phyloP scores from a whole-genome alignment of 2,888 invertebrate species.

The Drosophila mulleri region DNA sequence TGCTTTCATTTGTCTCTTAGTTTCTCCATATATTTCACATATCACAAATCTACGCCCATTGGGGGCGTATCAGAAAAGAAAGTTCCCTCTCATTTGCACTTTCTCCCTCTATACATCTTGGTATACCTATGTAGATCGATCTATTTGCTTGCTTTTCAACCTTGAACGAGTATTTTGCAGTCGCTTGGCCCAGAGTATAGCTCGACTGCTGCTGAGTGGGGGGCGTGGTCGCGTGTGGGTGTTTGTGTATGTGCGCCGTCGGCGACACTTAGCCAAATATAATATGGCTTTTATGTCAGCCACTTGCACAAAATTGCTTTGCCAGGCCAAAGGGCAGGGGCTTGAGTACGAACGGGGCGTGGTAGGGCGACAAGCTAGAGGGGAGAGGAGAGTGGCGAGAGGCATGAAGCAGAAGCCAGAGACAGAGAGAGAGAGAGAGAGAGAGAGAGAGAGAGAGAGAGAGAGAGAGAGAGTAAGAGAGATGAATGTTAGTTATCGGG shows the following conservation, averaged over 20 bases:
- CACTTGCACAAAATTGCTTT: constrained; percentile 77
- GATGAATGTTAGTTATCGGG: neutral
- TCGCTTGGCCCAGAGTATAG: neutral
- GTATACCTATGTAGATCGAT: neutral
- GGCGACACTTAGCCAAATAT: constrained; percentile 79
- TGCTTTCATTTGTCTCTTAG: neutral
- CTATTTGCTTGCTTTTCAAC: neutral
- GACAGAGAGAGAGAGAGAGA: neutral
- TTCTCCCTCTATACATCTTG: too few relatives aligned
- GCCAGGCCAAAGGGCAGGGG: constrained; percentile 3
- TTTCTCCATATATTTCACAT: too few relatives aligned
- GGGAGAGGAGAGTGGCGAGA: neutral
- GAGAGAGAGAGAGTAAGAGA: neutral
- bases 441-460: neutral
- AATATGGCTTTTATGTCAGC: constrained; percentile 79
- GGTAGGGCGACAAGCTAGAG: neutral
- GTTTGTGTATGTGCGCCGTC: constrained; percentile 57
- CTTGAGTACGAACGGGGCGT: neutral
- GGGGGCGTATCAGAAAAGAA: too few relatives aligned
- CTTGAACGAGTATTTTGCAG: neutral
- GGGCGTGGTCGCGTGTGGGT: constrained; percentile 17
- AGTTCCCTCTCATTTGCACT: too few relatives aligned
- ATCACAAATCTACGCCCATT: too few relatives aligned
- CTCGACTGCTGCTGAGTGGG: constrained; percentile 22
- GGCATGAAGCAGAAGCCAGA: neutral